phyloP scores from a whole-genome alignment of 1,140 invertebrate species.

The Diorhabda carinulata region DNA sequence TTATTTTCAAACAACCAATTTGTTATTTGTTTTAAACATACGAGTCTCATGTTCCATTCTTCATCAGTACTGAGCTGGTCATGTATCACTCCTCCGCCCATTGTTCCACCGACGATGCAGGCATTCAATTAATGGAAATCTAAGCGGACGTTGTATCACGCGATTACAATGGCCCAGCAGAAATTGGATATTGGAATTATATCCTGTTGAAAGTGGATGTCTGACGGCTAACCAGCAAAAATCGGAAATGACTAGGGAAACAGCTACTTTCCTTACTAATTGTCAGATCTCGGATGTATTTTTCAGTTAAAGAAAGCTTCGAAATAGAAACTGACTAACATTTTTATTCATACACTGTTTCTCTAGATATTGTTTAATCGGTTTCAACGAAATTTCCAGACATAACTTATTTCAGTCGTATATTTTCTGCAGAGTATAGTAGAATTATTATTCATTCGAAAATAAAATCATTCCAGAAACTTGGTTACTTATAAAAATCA shows the following conservation, averaged over 20 bases:
- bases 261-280: slow-evolving; percentile 27
- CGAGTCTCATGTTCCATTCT: too few relatives aligned
- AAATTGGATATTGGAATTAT: slow-evolving; percentile 22
- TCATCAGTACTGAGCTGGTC: neutral
- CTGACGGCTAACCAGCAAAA: neutral
- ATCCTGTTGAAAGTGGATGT: slow-evolving; percentile 9
- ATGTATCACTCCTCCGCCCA: slow-evolving; percentile 2
- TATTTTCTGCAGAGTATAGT: too few relatives aligned
- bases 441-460: too few relatives aligned
- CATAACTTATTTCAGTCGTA: too few relatives aligned
- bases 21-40: too few relatives aligned
- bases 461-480: too few relatives aligned
- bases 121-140: slow-evolving; percentile 26
- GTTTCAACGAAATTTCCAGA: too few relatives aligned
- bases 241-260: slow-evolving; percentile 15
- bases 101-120: slow-evolving; percentile 12
- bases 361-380: too few relatives aligned
- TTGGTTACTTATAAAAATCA: too few relatives aligned
- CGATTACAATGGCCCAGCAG: slow-evolving; percentile 18
- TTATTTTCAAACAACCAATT: too few relatives aligned
- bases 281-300: slow-evolving; percentile 28
- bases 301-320: neutral
- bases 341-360: too few relatives aligned
- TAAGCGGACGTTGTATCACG: slow-evolving; percentile 19
- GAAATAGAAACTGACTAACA: too few relatives aligned